phyloP scores from a whole-genome alignment of 1,140 invertebrate species.

The Drosophila bocqueti region DNA sequence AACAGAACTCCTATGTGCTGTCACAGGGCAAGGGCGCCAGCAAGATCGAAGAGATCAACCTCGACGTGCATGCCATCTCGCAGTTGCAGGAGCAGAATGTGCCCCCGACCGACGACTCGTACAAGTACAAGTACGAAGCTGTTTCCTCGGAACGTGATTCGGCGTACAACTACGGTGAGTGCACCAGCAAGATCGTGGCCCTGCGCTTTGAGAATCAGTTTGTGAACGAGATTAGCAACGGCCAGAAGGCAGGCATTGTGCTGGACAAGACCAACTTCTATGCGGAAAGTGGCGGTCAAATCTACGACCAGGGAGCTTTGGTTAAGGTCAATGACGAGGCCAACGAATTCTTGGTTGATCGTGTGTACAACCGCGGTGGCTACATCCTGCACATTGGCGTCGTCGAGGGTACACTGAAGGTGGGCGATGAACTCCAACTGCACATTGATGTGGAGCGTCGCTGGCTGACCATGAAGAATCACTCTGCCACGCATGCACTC shows the following conservation, averaged over 20 bases:
- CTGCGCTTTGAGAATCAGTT: slow-evolving; percentile 93
- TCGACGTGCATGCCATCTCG: slow-evolving; percentile 98
- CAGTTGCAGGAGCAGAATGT: slow-evolving; percentile 93
- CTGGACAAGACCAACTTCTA: slow-evolving; percentile 98
- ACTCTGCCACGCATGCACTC: slow-evolving; percentile 98
- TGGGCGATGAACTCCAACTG: slow-evolving; percentile 94
- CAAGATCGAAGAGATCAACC: slow-evolving; percentile 92
- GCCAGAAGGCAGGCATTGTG: slow-evolving; percentile 96
- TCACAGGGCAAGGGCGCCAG: slow-evolving; percentile 94
- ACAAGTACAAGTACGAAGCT: slow-evolving; percentile 96
- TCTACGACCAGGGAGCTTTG: slow-evolving; percentile 98
- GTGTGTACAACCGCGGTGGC: slow-evolving; percentile 98
- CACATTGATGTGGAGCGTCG: slow-evolving; percentile 94
- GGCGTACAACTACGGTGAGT: slow-evolving; percentile 90
- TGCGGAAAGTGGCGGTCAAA: slow-evolving; percentile 99
- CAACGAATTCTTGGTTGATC: slow-evolving; percentile 96
- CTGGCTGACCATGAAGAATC: slow-evolving; percentile 98
- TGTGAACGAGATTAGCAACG: slow-evolving; percentile 92
- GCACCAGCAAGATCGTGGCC: slow-evolving; percentile 89
- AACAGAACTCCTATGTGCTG: slow-evolving; percentile 94
- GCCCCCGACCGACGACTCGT: slow-evolving; percentile 94
- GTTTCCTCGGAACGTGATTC: slow-evolving; percentile 87
- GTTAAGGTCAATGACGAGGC: slow-evolving; percentile 94
- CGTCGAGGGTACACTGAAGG: slow-evolving; percentile 92
- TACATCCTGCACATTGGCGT: slow-evolving; percentile 97